These are phyloP conservation scores for Odontomachus brunneus DNA, from an alignment of 1,140 invertebrate genomes.

Conservation along the genomic window DNA sequence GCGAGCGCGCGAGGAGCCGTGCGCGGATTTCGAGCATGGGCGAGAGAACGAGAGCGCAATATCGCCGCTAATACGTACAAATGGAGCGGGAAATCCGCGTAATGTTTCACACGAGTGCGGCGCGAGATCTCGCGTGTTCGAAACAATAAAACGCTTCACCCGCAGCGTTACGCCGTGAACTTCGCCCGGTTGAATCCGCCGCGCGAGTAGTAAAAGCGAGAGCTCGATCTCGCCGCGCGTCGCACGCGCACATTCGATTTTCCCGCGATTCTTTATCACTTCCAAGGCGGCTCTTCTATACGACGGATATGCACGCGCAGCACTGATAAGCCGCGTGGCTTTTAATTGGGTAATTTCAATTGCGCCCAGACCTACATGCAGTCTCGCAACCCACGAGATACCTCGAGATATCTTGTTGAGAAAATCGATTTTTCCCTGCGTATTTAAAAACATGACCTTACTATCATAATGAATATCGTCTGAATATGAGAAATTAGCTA, in stretches of 20 bases:
- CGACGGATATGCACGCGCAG: too few species aligned
- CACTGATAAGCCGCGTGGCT: constrained; percentile 32
- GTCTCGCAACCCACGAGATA: neutral
- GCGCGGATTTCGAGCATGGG: neutral
- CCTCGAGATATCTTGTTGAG: too few species aligned
- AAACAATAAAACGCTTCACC: constrained; percentile 44
- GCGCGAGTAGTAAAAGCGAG: constrained; percentile 15
- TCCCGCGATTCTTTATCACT: too few species aligned
- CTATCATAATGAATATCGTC: too few species aligned
- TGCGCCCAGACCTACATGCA: neutral
- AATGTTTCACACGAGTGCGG: neutral
- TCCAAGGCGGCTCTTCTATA: too few species aligned
- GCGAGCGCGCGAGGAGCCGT: too few species aligned
- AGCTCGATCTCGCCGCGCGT: constrained; percentile 24
- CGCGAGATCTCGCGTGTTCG: constrained; percentile 9
- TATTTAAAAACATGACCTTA: too few species aligned
- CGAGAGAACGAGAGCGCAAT: neutral
- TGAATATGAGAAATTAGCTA: too few species aligned
- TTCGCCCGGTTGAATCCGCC: constrained; percentile 31
- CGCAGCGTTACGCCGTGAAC: neutral
- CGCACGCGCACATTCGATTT: neutral
- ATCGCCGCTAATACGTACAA: constrained; percentile 30
- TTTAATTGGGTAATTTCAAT: constrained; percentile 26
- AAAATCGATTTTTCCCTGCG: too few species aligned
- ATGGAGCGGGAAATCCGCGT: constrained; percentile 24